Percentiles rank a stretch among this genome's conserved stretches.
phyloP scores from a whole-genome alignment of 2,888 invertebrate species.

The Sinhomidia bicolor region DNA sequence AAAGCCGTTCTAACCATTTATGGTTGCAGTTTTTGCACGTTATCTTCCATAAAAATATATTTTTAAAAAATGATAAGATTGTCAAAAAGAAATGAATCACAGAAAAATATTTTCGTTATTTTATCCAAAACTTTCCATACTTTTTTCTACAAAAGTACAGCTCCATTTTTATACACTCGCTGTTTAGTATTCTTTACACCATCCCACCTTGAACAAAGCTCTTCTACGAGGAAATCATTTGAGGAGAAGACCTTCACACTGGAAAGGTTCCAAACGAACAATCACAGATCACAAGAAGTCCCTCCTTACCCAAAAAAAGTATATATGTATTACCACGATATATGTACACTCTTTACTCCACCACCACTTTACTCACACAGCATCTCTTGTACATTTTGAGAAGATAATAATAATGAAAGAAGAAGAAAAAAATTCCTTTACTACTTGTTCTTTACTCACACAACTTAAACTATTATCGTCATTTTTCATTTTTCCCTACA shows the following conservation, averaged over 20 bases:
- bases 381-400: constrained; percentile 17
- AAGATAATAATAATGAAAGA: constrained; percentile 36
- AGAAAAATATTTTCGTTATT: background rate
- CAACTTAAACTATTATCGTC: background rate
- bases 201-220: too few species aligned
- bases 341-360: background rate
- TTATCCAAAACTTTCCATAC: constrained; percentile 31
- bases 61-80: constrained; percentile 38
- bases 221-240: constrained; percentile 13
- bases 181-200: background rate
- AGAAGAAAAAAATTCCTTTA: constrained; percentile 53
- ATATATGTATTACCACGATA: background rate
- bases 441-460: constrained; percentile 28
- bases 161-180: constrained; percentile 17
- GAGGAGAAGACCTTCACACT: background rate
- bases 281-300: constrained; percentile 39
- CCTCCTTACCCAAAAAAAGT: constrained; percentile 16
- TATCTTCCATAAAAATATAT: too few species aligned
- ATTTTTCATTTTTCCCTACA: constrained; percentile 11
- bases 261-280: constrained; percentile 47
- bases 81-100: background rate
- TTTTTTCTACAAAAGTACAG: background rate
- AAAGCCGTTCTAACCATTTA: too few species aligned
- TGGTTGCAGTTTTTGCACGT: too few species aligned
- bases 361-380: background rate